These are phyloP conservation scores for Drosophila serrata DNA, from an alignment of 1,140 invertebrate genomes.

Conservation along the genomic window DNA sequence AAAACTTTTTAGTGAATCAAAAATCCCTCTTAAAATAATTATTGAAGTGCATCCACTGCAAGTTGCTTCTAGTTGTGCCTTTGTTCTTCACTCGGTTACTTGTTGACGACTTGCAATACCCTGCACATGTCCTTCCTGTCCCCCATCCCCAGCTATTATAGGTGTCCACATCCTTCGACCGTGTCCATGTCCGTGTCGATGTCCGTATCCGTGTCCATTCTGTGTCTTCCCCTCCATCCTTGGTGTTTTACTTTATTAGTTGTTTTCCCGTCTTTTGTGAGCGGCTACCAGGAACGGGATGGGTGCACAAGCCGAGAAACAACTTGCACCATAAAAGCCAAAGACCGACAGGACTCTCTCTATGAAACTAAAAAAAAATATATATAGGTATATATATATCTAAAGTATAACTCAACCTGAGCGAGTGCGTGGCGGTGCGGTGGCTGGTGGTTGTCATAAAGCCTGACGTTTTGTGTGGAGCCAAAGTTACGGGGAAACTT, in stretches of 20 bases:
- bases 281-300: slow-evolving; percentile 1
- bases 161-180: slow-evolving; percentile 36
- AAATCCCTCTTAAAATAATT: slow-evolving; percentile 2
- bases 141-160: slow-evolving; percentile 11
- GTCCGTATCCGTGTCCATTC: too few relatives aligned
- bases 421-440: slow-evolving; percentile 28
- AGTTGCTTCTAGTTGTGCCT: slow-evolving; percentile 30
- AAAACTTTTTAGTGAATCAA: not conserved
- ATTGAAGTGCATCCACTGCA: slow-evolving; percentile 16
- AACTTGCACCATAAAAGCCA: slow-evolving; percentile 65
- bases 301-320: slow-evolving; percentile 14
- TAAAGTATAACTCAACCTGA: slow-evolving; percentile 62
- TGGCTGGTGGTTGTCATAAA: slow-evolving; percentile 54
- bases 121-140: not conserved
- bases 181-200: slow-evolving; percentile 26
- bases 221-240: slow-evolving; percentile 26
- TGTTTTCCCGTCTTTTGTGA: slow-evolving; percentile 63
- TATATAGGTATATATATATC: slow-evolving; percentile 7
- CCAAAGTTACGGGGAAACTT: slow-evolving; percentile 61
- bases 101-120: slow-evolving; percentile 38
- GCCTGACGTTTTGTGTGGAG: slow-evolving; percentile 47
- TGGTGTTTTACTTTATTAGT: slow-evolving; percentile 75
- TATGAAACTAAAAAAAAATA: slow-evolving; percentile 37
- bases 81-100: slow-evolving; percentile 37
- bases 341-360: slow-evolving; percentile 53